phyloP scores from a whole-genome alignment of 2,888 invertebrate genomes.

The Pyrochroa serraticornis region DNA sequence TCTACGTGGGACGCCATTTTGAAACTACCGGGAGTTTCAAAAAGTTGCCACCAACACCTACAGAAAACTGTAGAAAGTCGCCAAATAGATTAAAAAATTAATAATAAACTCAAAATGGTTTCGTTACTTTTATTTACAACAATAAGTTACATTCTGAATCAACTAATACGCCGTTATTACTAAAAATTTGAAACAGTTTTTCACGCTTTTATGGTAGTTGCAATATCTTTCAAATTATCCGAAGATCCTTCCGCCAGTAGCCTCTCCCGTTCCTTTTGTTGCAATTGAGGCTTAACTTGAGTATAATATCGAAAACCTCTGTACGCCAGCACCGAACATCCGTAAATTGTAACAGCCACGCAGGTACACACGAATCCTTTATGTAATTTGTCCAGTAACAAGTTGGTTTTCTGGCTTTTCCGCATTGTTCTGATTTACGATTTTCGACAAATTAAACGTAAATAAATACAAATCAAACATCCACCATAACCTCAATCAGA shows the following conservation, averaged over 20 bases:
- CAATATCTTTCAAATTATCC: conserved; percentile 52
- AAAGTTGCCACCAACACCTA: conserved; percentile 15
- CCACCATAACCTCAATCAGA: background rate
- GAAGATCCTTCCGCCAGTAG: conserved; percentile 60
- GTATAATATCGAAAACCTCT: conserved; percentile 61
- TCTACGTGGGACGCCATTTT: conserved; percentile 49
- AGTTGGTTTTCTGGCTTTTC: conserved; percentile 53
- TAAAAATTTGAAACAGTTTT: background rate
- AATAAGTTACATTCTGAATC: background rate
- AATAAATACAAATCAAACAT: background rate
- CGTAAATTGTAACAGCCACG: conserved; percentile 63
- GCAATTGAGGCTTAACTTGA: conserved; percentile 57
- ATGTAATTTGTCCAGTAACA: conserved; percentile 61
- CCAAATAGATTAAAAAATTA: background rate
- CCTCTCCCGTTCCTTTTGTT: conserved; percentile 55
- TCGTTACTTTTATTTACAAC: background rate
- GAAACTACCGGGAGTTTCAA: conserved; percentile 41
- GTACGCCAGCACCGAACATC: conserved; percentile 57
- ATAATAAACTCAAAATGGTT: background rate
- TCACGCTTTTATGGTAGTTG: conserved; percentile 31
- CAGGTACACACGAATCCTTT: conserved; percentile 63
- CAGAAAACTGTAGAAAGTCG: conserved; percentile 7
- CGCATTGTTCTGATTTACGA: conserved; percentile 43
- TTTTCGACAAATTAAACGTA: background rate
- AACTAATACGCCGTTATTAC: background rate